Base-by-base conservation (phyloP, 2,888 invertebrate genomes). In the Rotaria socialis region DNA sequence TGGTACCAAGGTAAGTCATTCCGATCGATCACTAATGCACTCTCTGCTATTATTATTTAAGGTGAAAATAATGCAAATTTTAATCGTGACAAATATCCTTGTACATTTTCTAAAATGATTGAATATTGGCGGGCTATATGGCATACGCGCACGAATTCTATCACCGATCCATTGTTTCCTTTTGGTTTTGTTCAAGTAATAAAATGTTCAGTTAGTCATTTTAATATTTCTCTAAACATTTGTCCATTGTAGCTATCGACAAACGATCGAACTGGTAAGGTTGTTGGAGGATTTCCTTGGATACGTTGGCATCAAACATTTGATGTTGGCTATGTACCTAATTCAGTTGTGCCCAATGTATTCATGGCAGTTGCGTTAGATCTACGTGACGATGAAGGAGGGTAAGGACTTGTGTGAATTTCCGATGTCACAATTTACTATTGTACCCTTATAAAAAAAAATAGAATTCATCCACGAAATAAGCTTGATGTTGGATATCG, bases 101-200 rank as follows among this genome's bases (percentile, higher is more conserved):
- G 90, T 87, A 88, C 88, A 19, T 90, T 90, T 87, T 89, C 89
- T 14, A 88, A 88, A 14, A 90, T 90, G 89, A 89, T 90, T 41
- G 86, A 87, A 27, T 89, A 89, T 87, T 90, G 90, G 90, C 87
- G 90, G 86, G 7, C 35, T 41, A 89, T 89, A 74, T 90, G 89
- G 86, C n/a, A 88, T 75, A 67, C 80, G 11, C 88, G 86, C 2
- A 88, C 89, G 0, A 74, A 85, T 2, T 87, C 87, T 7, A 75
- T 19, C 16, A 89, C 89, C 0, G 87, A 88, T 84, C 52, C 85
- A 24, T 84, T 47, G 35, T 90, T 90, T 86, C 90, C 90, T 8
- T 90, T 90, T 88, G 90, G 90, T 16, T 90, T 90, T 88, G 90
- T 90, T n/a, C 90, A 90, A 89, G 89, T 90, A 85, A 58, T 10